Evolutionary conservation across 2,797 vertebrate species (phyloP).

Genomic region (Tamandua tetradactyla): DNA sequence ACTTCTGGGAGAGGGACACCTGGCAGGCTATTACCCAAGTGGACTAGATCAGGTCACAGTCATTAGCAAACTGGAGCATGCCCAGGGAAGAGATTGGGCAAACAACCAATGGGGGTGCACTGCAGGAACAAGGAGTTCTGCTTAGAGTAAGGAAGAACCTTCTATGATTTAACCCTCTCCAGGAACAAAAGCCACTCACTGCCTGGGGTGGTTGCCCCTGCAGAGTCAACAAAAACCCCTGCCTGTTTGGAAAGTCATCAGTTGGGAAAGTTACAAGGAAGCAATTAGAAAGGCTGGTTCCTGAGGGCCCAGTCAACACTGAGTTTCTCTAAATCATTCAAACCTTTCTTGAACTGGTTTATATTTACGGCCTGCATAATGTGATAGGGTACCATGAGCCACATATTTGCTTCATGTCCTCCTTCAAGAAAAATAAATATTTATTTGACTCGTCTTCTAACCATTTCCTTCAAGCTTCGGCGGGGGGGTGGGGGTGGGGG

Average conservation of each 20-base stretch:
- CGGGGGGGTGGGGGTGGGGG: not conserved
- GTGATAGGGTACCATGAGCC: not conserved
- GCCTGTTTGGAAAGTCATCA: not conserved
- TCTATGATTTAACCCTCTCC: not conserved
- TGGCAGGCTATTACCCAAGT: too few relatives aligned
- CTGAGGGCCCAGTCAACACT: not conserved
- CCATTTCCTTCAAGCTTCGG: not conserved
- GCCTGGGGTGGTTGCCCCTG: not conserved
- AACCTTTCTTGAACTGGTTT: not conserved
- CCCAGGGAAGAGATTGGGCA: not conserved
- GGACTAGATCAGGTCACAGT: not conserved
- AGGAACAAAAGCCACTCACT: not conserved
- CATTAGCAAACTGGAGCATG: not conserved
- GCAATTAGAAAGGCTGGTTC: not conserved
- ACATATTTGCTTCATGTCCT: not conserved
- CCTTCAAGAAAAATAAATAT: not conserved
- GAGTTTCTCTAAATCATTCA: not conserved
- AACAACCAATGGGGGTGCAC: not conserved
- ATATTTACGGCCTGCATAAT: not conserved
- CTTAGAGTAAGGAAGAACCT: not conserved
- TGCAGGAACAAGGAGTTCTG: not conserved
- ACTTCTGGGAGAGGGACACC: not conserved
- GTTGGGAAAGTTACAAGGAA: not conserved
- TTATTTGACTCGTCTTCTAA: slow-evolving; percentile 27
- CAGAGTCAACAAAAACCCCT: not conserved